Conservation (phyloP, 2,888 invertebrate species). For the Asteroscopus sphinx region DNA sequence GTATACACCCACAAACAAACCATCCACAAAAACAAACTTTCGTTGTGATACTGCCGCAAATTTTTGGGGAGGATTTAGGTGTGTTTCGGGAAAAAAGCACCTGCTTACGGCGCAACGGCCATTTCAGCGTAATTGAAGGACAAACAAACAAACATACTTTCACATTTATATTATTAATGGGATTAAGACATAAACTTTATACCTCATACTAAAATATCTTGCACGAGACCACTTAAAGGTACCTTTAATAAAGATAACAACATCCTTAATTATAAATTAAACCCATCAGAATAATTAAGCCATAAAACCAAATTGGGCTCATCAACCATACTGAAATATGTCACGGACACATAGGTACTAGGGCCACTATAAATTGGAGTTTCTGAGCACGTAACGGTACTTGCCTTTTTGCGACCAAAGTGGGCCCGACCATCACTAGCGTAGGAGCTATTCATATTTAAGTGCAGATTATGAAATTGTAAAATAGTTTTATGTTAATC, state of each 20-base stretch:
- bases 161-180: too few species aligned
- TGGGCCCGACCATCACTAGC: conserved; percentile 35
- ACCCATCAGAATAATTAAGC: conserved; percentile 21
- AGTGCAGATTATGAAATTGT: conserved; percentile 12
- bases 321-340: conserved; percentile 24
- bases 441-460: conserved; percentile 11
- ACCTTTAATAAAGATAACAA: conserved; percentile 19
- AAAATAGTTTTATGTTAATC: conserved; percentile 6
- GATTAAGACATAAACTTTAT: not conserved
- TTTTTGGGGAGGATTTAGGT: too few species aligned
- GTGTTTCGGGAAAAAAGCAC: too few species aligned
- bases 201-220: conserved; percentile 2
- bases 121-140: too few species aligned
- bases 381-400: conserved; percentile 39
- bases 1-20: too few species aligned
- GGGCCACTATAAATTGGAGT: conserved; percentile 28
- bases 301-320: conserved; percentile 36
- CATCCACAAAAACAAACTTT: too few species aligned
- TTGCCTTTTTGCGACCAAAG: conserved; percentile 40
- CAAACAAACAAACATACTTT: too few species aligned
- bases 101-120: too few species aligned
- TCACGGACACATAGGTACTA: conserved; percentile 18
- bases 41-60: too few species aligned
- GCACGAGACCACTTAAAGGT: conserved; percentile 9
- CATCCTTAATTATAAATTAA: conserved; percentile 23